Percentiles rank a stretch among this genome's conserved stretches.
Evolutionary conservation across 1,140 invertebrate genomes (phyloP).

Genomic region (Drosophila guanche): DNA sequence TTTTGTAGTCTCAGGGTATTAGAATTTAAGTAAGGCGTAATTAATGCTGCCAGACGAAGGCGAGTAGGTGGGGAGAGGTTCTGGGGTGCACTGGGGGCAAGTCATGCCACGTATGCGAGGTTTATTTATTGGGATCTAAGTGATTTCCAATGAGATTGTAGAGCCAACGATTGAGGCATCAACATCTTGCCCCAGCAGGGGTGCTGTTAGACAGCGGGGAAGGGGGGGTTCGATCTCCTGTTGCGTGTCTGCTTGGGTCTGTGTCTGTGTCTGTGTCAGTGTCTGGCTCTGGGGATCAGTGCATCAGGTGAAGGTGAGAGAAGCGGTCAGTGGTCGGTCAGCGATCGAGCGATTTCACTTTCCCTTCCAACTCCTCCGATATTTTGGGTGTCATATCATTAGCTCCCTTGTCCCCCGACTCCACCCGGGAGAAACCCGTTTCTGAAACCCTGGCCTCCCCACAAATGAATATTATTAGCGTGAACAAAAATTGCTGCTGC

Average conservation of each 20-base stretch:
- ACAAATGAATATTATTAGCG: constrained; percentile 76
- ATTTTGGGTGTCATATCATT: constrained; percentile 82
- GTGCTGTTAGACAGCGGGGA: constrained; percentile 31
- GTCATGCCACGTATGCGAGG: constrained; percentile 57
- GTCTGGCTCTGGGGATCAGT: constrained; percentile 27
- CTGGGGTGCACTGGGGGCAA: constrained; percentile 10
- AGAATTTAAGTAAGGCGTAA: constrained; percentile 84
- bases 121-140: constrained; percentile 84
- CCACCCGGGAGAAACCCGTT: constrained; percentile 55
- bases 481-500: constrained; percentile 73
- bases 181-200: constrained; percentile 68
- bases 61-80: background rate
- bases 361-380: constrained; percentile 42
- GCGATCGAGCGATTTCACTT: constrained; percentile 57
- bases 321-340: constrained; percentile 5
- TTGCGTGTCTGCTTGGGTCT: constrained; percentile 47
- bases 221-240: constrained; percentile 43
- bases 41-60: constrained; percentile 69
- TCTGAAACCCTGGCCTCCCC: constrained; percentile 29
- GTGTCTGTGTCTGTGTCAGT: too few relatives aligned
- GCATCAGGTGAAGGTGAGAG: constrained; percentile 72
- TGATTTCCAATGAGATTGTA: constrained; percentile 83
- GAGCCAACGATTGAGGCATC: constrained; percentile 79
- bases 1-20: constrained; percentile 83
- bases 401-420: constrained; percentile 44